phyloP scores from a whole-genome alignment of 2,888 invertebrate species.

The Epiperipatus broadwayi region DNA sequence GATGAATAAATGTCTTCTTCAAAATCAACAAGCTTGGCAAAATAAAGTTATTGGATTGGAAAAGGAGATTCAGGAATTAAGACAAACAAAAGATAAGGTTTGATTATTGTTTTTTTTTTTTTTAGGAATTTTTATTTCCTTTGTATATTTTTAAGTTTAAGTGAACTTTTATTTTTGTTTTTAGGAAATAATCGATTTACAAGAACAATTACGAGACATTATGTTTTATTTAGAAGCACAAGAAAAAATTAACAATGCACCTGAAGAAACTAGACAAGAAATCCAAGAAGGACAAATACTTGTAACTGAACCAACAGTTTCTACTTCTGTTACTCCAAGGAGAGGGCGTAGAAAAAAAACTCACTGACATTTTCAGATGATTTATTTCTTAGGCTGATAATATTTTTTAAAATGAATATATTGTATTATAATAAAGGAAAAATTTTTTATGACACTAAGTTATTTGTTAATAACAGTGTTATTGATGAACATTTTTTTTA shows the following conservation, averaged over 20 bases:
- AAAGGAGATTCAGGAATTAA: slow-evolving; percentile 29
- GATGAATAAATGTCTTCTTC: slow-evolving; percentile 52
- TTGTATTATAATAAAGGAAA: no score
- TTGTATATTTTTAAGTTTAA: background rate
- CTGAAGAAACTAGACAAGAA: slow-evolving; percentile 24
- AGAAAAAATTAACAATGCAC: slow-evolving; percentile 30
- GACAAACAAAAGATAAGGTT: slow-evolving; percentile 28
- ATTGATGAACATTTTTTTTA: no score
- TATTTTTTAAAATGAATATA: no score
- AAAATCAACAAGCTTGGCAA: slow-evolving; percentile 53
- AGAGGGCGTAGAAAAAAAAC: no score
- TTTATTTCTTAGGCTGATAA: no score
- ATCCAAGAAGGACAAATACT: slow-evolving; percentile 40
- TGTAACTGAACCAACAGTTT: no score
- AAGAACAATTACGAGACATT: slow-evolving; percentile 81
- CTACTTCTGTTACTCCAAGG: no score
- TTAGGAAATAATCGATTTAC: slow-evolving; percentile 53
- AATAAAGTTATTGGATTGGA: slow-evolving; percentile 39
- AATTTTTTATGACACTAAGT: no score
- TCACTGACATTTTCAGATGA: no score
- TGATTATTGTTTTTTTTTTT: background rate
- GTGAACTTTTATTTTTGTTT: background rate
- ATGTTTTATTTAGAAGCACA: slow-evolving; percentile 93
- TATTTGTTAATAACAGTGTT: no score
- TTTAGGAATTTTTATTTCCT: background rate